Conservation (phyloP, 2,888 invertebrate species). For the Drosophila planitibia region DNA sequence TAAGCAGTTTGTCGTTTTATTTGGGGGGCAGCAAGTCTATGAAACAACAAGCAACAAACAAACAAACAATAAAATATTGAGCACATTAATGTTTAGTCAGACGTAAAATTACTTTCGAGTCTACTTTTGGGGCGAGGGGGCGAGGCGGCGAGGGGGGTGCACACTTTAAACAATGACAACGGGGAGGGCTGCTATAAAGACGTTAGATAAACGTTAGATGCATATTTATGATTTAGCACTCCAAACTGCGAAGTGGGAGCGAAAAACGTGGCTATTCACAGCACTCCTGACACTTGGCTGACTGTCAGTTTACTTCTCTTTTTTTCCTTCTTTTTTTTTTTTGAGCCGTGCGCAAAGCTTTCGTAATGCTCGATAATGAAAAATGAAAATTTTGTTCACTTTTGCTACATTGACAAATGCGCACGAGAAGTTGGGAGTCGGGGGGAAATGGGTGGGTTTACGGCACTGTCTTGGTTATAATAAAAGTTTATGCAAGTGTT, state of each 20-base stretch:
- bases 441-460: constrained; percentile 11
- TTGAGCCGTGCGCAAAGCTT: constrained; percentile 61
- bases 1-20: constrained; percentile 40
- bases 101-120: constrained; percentile 86
- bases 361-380: constrained; percentile 83
- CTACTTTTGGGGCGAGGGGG: constrained; percentile 65
- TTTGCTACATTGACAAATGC: constrained; percentile 81
- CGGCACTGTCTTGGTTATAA: constrained; percentile 54
- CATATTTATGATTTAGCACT: constrained; percentile 81
- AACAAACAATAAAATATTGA: constrained; percentile 86
- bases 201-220: constrained; percentile 80
- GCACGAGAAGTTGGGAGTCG: background rate
- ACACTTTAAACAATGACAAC: constrained; percentile 76
- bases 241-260: constrained; percentile 23
- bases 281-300: constrained; percentile 47
- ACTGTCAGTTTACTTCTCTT: constrained; percentile 54
- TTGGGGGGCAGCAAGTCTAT: constrained; percentile 27
- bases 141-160: constrained; percentile 8
- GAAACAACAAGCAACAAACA: constrained; percentile 82
- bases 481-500: constrained; percentile 83
- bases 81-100: constrained; percentile 86
- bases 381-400: constrained; percentile 74
- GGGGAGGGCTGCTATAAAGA: constrained; percentile 65
- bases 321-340: background rate
- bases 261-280: constrained; percentile 39